phyloP scores from a whole-genome alignment of 1,140 invertebrate genomes.

The Dreissena polymorpha region DNA sequence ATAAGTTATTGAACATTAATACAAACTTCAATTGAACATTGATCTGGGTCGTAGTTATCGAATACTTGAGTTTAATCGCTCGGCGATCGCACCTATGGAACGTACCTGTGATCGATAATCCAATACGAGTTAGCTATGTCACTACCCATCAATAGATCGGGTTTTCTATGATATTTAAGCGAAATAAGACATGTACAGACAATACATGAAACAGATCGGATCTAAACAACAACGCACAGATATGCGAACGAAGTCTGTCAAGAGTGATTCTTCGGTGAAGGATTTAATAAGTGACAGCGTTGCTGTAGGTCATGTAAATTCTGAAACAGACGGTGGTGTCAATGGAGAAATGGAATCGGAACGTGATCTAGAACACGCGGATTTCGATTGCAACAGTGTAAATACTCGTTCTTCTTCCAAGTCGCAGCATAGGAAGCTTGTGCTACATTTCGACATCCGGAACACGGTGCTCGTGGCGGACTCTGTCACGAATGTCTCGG shows the following conservation, averaged over 20 bases:
- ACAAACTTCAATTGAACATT: no score
- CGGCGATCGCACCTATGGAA: no score
- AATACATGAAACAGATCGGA: conserved; percentile 33
- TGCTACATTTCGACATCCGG: conserved; percentile 77
- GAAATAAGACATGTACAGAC: conserved; percentile 21
- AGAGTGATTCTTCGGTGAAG: not conserved
- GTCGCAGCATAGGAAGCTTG: conserved; percentile 70
- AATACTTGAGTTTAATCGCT: no score
- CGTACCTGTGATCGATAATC: not conserved
- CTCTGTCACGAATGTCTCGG: conserved; percentile 74
- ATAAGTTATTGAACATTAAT: no score
- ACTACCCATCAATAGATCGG: conserved; percentile 2
- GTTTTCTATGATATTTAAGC: not conserved
- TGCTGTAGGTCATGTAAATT: not conserved
- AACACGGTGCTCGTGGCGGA: conserved; percentile 78
- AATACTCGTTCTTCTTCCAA: conserved; percentile 4
- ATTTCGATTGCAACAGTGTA: conserved; percentile 42
- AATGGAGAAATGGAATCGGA: not conserved
- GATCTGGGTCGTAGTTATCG: no score
- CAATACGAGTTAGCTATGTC: conserved; percentile 5
- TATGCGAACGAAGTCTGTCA: not conserved
- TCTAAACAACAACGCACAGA: conserved; percentile 3
- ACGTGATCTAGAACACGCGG: not conserved
- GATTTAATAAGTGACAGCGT: not conserved
- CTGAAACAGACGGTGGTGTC: not conserved